A percentile compares a stretch with the other conserved stretches of the same genome.
phyloP scores from a whole-genome alignment of 2,797 vertebrate species.

The Acanthurus tractus region DNA sequence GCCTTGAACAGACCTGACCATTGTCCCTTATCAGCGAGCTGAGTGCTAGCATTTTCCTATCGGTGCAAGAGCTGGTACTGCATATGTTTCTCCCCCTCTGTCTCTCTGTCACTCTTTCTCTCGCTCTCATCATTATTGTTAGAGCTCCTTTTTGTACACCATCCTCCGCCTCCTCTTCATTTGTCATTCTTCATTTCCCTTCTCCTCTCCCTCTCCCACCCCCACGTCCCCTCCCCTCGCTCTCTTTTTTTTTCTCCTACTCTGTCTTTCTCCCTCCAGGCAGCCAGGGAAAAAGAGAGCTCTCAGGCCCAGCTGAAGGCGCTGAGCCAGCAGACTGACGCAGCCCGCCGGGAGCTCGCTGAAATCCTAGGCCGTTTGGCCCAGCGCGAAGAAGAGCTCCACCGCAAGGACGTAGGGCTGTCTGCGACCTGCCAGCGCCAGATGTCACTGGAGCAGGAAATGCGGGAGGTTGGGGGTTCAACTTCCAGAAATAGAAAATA shows the following conservation, averaged over 20 bases:
- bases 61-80: constrained; percentile 67
- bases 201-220: not conserved
- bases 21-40: constrained; percentile 79
- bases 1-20: constrained; percentile 80
- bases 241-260: not conserved
- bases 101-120: constrained; percentile 71
- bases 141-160: constrained; percentile 58
- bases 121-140: constrained; percentile 71
- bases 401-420: constrained; percentile 88
- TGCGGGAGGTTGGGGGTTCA: constrained; percentile 80
- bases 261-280: constrained; percentile 75
- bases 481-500: constrained; percentile 39
- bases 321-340: constrained; percentile 91
- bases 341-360: constrained; percentile 88
- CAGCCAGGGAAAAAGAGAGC: constrained; percentile 88
- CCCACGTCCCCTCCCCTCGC: not conserved
- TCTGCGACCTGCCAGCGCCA: constrained; percentile 85
- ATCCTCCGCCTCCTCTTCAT: constrained; percentile 62
- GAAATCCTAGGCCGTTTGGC: constrained; percentile 90
- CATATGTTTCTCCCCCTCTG: constrained; percentile 70
- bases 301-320: constrained; percentile 87
- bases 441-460: constrained; percentile 88
- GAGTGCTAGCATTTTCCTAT: constrained; percentile 76
- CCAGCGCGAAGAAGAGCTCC: constrained; percentile 91
- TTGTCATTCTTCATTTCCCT: constrained; percentile 67